These are phyloP conservation scores for Papilio xuthus DNA, from an alignment of 1,140 invertebrate species.

Conservation along the genomic window DNA sequence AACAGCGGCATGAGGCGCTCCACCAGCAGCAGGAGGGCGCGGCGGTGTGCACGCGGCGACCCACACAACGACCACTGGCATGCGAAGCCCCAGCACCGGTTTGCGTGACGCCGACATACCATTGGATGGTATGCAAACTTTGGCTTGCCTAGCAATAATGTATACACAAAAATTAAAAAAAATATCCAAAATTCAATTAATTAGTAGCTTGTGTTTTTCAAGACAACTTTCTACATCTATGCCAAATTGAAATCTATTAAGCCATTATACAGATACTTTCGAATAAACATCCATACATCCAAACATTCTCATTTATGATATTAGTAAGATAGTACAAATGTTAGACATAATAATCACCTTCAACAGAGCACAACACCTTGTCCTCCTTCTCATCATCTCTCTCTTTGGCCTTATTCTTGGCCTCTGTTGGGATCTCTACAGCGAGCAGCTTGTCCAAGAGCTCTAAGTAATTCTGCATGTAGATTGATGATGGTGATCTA, in stretches of 20 bases:
- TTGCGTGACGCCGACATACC: constrained; percentile 79
- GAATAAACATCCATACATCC: no score
- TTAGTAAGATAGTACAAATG: not conserved
- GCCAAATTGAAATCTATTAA: no score
- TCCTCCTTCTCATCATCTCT: constrained; percentile 66
- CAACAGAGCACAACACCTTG: constrained; percentile 74
- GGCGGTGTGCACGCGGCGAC: constrained; percentile 87
- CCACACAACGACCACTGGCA: constrained; percentile 86
- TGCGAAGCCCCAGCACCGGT: constrained; percentile 87
- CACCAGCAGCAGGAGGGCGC: constrained; percentile 90
- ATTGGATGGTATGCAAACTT: constrained; percentile 71
- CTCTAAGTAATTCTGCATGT: constrained; percentile 87
- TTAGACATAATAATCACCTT: constrained; percentile 56
- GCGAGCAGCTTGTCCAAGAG: constrained; percentile 84
- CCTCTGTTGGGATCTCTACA: constrained; percentile 75
- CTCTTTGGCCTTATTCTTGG: constrained; percentile 59
- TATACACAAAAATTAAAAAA: not conserved
- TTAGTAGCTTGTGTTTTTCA: no score
- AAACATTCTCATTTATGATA: no score
- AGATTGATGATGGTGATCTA: constrained; percentile 82
- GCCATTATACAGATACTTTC: no score
- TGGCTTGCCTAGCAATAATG: constrained; percentile 56
- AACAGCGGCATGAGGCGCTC: constrained; percentile 92
- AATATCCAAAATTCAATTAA: no score
- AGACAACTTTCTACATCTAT: no score